These are phyloP conservation scores for Xyrichtys novacula DNA, from an alignment of 2,797 vertebrate species.

Conservation along the genomic window DNA sequence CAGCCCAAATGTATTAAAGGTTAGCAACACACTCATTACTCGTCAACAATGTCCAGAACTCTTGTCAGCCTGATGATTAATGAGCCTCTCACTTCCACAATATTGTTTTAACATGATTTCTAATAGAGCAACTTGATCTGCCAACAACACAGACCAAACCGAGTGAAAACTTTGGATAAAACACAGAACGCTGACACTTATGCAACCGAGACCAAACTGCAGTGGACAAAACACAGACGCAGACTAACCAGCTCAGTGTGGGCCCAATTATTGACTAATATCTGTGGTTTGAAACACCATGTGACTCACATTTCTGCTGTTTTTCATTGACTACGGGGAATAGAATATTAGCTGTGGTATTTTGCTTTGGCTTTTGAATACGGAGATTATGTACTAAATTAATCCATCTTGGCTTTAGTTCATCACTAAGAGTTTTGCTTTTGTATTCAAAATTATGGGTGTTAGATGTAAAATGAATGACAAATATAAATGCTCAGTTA, in stretches of 20 bases:
- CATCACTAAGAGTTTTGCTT: not conserved
- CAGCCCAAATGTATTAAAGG: constrained; percentile 68
- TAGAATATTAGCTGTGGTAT: constrained; percentile 11
- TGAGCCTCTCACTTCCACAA: constrained; percentile 69
- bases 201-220: constrained; percentile 38
- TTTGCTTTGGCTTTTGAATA: not conserved
- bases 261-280: constrained; percentile 27
- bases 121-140: constrained; percentile 70
- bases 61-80: constrained; percentile 81
- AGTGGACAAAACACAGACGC: constrained; percentile 47
- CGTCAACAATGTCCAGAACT: constrained; percentile 78
- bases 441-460: not conserved
- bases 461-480: too few relatives aligned
- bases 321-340: constrained; percentile 23
- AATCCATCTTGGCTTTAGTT: not conserved
- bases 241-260: constrained; percentile 3
- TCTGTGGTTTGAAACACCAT: constrained; percentile 12
- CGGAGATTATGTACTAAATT: not conserved
- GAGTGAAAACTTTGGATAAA: constrained; percentile 60
- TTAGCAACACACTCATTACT: constrained; percentile 74
- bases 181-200: constrained; percentile 58
- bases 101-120: constrained; percentile 79
- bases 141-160: constrained; percentile 52
- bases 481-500: too few relatives aligned
- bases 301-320: not conserved